Percentiles rank a stretch among this genome's conserved stretches.
phyloP scores from a whole-genome alignment of 2,113 vertebrate genomes.

The Zeus faber region DNA sequence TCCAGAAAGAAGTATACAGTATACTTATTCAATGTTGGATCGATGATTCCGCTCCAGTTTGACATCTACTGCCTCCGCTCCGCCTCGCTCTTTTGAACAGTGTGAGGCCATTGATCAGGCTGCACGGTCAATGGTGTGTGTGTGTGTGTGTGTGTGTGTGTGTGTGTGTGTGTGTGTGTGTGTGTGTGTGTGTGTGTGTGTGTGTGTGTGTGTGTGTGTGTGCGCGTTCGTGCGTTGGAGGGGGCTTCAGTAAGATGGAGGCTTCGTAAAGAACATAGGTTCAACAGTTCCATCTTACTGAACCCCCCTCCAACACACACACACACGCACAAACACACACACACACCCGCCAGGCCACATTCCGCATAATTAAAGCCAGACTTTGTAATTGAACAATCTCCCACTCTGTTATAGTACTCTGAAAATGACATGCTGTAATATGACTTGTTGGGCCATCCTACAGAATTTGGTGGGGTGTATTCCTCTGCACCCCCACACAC shows the following conservation, averaged over 20 bases:
- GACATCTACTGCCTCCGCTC: conserved; percentile 32
- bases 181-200: conserved; percentile 4
- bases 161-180: conserved; percentile 1
- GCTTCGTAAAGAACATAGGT: no score
- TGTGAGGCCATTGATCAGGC: conserved; percentile 60
- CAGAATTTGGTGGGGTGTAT: conserved; percentile 57
- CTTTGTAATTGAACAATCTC: conserved; percentile 63
- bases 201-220: no score
- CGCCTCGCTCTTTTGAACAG: conserved; percentile 44
- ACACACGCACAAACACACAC: conserved; percentile 44
- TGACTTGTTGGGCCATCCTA: conserved; percentile 57
- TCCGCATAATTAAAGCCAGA: conserved; percentile 69
- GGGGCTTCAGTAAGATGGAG: no score
- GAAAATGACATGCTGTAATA: conserved; percentile 59
- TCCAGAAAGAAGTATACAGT: conserved; percentile 17
- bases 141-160: not conserved
- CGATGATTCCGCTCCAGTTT: conserved; percentile 35
- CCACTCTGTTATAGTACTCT: conserved; percentile 50
- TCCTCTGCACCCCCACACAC: conserved; percentile 27
- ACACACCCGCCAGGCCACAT: conserved; percentile 61
- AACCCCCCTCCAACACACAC: conserved; percentile 30
- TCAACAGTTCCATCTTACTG: conserved; percentile 47
- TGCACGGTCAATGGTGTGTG: conserved; percentile 35
- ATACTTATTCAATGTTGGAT: conserved; percentile 47
- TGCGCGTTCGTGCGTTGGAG: no score